Evolutionary conservation across 2,888 invertebrate genomes (phyloP), one percentile per base, ranked within the genome.

Genomic region (Synergus laeviventris): DNA sequence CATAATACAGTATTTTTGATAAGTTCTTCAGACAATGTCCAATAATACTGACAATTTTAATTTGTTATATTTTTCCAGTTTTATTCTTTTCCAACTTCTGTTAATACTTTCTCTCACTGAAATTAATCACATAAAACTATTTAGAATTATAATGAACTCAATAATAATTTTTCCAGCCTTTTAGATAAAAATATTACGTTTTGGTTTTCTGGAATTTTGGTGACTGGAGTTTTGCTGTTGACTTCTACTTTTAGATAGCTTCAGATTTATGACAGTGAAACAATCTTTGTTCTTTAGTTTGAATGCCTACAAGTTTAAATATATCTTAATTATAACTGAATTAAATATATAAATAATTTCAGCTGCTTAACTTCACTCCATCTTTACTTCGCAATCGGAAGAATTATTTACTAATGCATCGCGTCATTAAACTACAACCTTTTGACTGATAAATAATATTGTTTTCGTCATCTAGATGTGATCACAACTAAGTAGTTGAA

Each of bases 381-480:
- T 31, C 31, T 31, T 31, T 31, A 31, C 31, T 31, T 31, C 3
- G 31, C 31, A 24, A 59, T 21, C 12, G 21, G 24, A 59, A 12
- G 56, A 59, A 18, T 24, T 59, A 59, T 59, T 24, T 59, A 59
- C 56, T 21, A 24, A 12, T 12, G 56, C 18, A 24, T 49, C 8
- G 24, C 45, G 31, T 21, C 42, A 66, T 24, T 42, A 45, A 66
- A 21, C 16, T 9, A 3, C 21, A 49, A 70, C 45, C 21, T 18
- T 21, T n/a, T 42, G 45, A 18, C 42, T 66, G 45, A 70, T 70
- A 49, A 70, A 66, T 39, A 70, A 70, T 70, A 70, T 66, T 70
- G 70, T 49, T 70, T 49, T 49, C 49, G 70, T 70, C 70, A 70
- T 36, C 49, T 70, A 70, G 70, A 49, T n/a, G n/a, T n/a, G n/a